These are phyloP conservation scores for Chiloscyllium punctatum DNA, from an alignment of 2,797 vertebrate species.

Conservation along the genomic window DNA sequence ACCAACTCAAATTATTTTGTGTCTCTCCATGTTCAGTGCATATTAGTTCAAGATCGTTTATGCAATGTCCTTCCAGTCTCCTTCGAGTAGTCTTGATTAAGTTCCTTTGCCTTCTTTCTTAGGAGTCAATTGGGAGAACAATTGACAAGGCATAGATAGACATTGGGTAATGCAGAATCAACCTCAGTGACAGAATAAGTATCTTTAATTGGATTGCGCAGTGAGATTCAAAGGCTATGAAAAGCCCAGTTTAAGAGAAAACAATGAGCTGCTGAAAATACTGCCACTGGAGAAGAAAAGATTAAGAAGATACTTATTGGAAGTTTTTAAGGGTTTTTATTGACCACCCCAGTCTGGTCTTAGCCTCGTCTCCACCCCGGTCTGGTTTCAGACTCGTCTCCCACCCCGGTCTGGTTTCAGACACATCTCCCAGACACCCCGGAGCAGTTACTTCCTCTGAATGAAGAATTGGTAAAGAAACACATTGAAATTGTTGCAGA, in stretches of 20 bases:
- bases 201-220: neutral
- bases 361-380: too few relatives aligned
- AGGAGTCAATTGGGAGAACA: neutral
- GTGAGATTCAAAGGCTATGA: neutral
- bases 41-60: neutral
- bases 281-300: neutral
- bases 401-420: too few relatives aligned
- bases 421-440: too few relatives aligned
- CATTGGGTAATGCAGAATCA: neutral
- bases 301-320: neutral
- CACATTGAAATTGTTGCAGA: neutral
- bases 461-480: neutral
- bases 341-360: too few relatives aligned
- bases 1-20: neutral
- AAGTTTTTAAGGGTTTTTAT: neutral
- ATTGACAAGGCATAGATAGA: neutral
- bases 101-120: neutral
- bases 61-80: neutral
- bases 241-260: neutral
- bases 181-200: neutral
- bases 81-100: neutral
- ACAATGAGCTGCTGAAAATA: neutral
- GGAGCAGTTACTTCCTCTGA: neutral
- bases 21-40: neutral
- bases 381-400: too few relatives aligned